Conservation (phyloP, 2,888 invertebrate genomes). For the Halictus ligatus region DNA sequence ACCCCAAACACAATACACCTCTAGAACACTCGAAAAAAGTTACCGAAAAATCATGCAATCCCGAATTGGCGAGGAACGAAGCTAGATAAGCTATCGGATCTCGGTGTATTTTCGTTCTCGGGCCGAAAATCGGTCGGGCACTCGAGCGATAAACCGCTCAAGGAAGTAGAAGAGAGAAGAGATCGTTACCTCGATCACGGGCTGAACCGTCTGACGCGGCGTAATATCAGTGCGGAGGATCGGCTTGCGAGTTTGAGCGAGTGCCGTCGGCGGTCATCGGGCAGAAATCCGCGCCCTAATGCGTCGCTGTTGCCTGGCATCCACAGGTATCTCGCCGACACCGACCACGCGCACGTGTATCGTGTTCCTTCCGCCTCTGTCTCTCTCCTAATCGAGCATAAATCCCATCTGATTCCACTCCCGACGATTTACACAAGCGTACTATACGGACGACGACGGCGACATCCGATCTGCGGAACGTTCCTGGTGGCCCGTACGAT, state of each 20-base stretch:
- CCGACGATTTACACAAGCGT: background rate
- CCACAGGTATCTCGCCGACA: slow-evolving; percentile 57
- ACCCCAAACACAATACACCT: background rate
- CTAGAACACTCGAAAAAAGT: background rate
- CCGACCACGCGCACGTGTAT: slow-evolving; percentile 57
- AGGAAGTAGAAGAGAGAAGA: slow-evolving; percentile 25
- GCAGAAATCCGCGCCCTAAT: slow-evolving; percentile 59
- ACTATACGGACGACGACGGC: background rate
- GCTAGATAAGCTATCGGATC: slow-evolving; percentile 1
- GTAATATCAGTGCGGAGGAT: slow-evolving; percentile 51
- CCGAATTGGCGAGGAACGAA: background rate
- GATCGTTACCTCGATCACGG: slow-evolving; percentile 43
- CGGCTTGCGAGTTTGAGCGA: slow-evolving; percentile 30
- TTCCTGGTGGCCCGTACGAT: background rate
- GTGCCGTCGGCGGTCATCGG: slow-evolving; percentile 46
- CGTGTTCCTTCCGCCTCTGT: slow-evolving; percentile 48
- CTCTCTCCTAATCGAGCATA: slow-evolving; percentile 24
- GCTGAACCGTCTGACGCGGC: slow-evolving; percentile 37
- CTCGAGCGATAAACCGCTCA: background rate
- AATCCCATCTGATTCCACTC: slow-evolving; percentile 23
- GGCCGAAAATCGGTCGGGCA: background rate
- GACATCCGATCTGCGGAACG: slow-evolving; percentile 1
- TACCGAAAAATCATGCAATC: background rate
- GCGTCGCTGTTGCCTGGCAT: slow-evolving; percentile 55
- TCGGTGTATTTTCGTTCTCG: background rate